Conservation (phyloP, 2,797 vertebrate species). For the Peromyscus attwateri region DNA sequence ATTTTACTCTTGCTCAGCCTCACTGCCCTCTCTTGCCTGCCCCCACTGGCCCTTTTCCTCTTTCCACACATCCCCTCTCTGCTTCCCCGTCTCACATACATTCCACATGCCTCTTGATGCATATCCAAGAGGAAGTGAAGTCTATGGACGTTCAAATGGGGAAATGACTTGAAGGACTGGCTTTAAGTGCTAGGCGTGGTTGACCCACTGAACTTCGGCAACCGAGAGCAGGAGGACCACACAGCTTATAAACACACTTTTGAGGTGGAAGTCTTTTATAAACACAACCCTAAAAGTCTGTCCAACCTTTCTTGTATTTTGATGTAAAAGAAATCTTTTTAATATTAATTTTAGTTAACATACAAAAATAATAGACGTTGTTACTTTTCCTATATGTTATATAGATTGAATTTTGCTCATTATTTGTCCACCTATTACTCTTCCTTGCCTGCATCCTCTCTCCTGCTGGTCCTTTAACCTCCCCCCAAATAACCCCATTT, state of each 20-base stretch:
- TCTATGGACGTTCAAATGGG: not conserved
- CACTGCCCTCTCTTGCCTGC: not conserved
- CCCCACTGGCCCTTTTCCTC: fast-evolving
- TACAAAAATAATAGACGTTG: not conserved
- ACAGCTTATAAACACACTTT: not conserved
- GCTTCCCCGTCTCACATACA: no score
- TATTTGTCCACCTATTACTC: not conserved
- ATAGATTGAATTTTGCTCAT: no score
- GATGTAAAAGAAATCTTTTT: not conserved
- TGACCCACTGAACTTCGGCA: not conserved
- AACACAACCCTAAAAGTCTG: not conserved
- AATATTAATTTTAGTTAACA: not conserved
- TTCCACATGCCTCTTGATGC: not conserved
- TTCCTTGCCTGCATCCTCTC: not conserved
- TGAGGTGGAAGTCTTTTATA: conserved; percentile 4
- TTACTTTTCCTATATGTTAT: not conserved
- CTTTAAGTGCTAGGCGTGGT: not conserved
- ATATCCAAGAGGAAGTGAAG: not conserved
- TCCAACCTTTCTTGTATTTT: not conserved
- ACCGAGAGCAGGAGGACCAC: not conserved
- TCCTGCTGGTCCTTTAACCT: not conserved
- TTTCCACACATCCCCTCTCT: not conserved
- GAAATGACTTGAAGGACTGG: not conserved
- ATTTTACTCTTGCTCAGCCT: not conserved
- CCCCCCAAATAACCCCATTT: no score